Conservation (phyloP, 1,140 invertebrate genomes). For the Aphidius ervi region DNA sequence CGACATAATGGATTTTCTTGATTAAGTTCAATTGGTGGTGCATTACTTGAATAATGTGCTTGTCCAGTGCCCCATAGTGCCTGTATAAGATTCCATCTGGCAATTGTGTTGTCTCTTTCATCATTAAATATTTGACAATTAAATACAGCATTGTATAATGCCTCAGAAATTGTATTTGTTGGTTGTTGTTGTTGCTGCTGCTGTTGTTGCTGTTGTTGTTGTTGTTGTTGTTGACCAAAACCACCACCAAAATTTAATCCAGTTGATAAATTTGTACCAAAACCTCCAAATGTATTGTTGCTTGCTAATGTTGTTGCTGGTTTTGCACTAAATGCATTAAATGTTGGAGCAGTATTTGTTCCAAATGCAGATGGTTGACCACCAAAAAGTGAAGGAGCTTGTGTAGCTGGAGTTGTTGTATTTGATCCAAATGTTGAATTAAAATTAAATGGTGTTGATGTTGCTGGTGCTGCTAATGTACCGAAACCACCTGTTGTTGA, state of each 20-base stretch:
- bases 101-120: slow-evolving; percentile 85
- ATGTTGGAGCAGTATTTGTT: slow-evolving; percentile 39
- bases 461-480: slow-evolving; percentile 41
- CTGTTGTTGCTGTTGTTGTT: slow-evolving; percentile 51
- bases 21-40: slow-evolving; percentile 74
- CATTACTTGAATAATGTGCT: slow-evolving; percentile 72
- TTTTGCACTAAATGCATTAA: slow-evolving; percentile 54
- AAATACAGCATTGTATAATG: slow-evolving; percentile 73
- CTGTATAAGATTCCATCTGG: slow-evolving; percentile 91
- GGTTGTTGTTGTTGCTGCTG: slow-evolving; percentile 56
- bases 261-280: slow-evolving; percentile 25
- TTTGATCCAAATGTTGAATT: slow-evolving; percentile 42
- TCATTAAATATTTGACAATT: slow-evolving; percentile 86
- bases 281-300: slow-evolving; percentile 50
- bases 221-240: slow-evolving; percentile 26
- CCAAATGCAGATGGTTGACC: slow-evolving; percentile 32
- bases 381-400: slow-evolving; percentile 43
- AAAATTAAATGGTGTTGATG: slow-evolving; percentile 37
- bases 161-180: slow-evolving; percentile 63
- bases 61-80: slow-evolving; percentile 87
- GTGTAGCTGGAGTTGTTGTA: slow-evolving; percentile 43
- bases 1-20: slow-evolving; percentile 86
- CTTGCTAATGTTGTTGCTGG: slow-evolving; percentile 44
- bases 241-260: slow-evolving; percentile 13
- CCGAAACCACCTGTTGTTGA: slow-evolving; percentile 47